Evolutionary conservation across 2,797 vertebrate genomes (phyloP).

Genomic region (Thaleichthys pacificus): DNA sequence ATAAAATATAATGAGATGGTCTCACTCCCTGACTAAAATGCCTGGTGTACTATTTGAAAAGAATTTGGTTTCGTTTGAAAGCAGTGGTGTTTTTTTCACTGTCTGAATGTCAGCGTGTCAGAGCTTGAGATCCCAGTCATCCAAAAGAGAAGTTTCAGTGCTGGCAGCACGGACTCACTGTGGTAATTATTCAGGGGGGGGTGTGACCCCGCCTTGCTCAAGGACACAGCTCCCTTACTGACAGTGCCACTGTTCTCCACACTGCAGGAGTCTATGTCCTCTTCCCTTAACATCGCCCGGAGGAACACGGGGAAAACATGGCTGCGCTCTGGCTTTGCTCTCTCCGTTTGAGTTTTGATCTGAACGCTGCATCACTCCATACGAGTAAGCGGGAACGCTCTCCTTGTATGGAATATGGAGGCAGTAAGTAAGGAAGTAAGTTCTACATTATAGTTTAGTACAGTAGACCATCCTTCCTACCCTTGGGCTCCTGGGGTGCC

Average conservation of each 20-base stretch:
- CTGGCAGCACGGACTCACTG: constrained; percentile 44
- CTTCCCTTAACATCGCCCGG: neutral
- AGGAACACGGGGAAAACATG: no score
- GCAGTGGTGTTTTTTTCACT: constrained; percentile 37
- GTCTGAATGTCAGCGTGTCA: constrained; percentile 22
- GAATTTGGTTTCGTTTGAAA: constrained; percentile 7
- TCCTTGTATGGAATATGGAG: constrained; percentile 16
- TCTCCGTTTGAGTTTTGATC: constrained; percentile 50
- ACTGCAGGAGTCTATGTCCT: neutral
- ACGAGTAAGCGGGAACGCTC: constrained; percentile 32
- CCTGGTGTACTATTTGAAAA: neutral
- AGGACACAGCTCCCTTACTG: constrained; percentile 49
- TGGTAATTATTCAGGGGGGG: constrained; percentile 56
- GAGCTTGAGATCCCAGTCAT: constrained; percentile 34
- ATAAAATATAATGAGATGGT: neutral
- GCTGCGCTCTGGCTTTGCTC: constrained; percentile 9
- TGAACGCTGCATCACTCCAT: constrained; percentile 45
- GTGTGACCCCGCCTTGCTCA: constrained; percentile 54
- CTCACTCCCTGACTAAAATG: neutral
- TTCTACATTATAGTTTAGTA: constrained; percentile 28
- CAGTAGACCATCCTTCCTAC: constrained; percentile 34
- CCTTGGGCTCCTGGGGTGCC: constrained; percentile 28
- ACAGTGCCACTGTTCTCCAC: constrained; percentile 13
- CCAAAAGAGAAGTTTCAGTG: constrained; percentile 31
- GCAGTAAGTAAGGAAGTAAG: constrained; percentile 45